Evolutionary conservation across 2,888 invertebrate species (phyloP).

Genomic region (Andrena flavipes): DNA sequence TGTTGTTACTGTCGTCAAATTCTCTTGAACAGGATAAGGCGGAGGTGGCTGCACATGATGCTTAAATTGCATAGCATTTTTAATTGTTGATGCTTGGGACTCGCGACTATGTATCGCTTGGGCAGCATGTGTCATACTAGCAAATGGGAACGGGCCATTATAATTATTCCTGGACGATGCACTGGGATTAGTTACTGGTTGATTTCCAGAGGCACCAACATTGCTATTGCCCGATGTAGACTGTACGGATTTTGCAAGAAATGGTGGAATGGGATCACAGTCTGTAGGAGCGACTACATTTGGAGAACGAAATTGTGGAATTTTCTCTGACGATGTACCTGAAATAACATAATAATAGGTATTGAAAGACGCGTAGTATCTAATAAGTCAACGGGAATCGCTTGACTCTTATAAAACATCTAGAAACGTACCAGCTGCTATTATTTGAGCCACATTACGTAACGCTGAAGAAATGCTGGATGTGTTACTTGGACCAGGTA

Average conservation of each 20-base stretch:
- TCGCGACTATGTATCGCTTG: conserved; percentile 93
- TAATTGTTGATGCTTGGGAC: conserved; percentile 78
- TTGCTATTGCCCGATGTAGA: conserved; percentile 75
- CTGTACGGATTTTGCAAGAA: conserved; percentile 80
- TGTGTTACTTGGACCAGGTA: conserved; percentile 83
- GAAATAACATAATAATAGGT: conserved; percentile 42
- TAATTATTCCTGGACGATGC: conserved; percentile 84
- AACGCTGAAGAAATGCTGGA: conserved; percentile 80
- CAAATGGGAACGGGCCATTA: conserved; percentile 92
- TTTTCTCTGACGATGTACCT: conserved; percentile 83
- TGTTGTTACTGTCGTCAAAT: conserved; percentile 80
- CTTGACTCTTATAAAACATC: neutral
- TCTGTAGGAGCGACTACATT: conserved; percentile 95
- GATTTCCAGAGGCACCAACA: conserved; percentile 73
- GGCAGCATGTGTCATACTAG: conserved; percentile 95
- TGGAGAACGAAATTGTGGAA: conserved; percentile 90
- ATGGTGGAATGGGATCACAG: conserved; percentile 87
- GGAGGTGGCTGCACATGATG: conserved; percentile 84
- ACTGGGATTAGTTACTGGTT: conserved; percentile 82
- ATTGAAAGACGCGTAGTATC: neutral
- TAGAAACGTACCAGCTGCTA: conserved; percentile 79
- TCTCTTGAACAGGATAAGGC: conserved; percentile 84
- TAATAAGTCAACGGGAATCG: neutral
- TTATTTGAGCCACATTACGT: conserved; percentile 82
- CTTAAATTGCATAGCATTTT: conserved; percentile 79